phyloP scores from a whole-genome alignment of 1,140 invertebrate species.

The Sycobia sp. region DNA sequence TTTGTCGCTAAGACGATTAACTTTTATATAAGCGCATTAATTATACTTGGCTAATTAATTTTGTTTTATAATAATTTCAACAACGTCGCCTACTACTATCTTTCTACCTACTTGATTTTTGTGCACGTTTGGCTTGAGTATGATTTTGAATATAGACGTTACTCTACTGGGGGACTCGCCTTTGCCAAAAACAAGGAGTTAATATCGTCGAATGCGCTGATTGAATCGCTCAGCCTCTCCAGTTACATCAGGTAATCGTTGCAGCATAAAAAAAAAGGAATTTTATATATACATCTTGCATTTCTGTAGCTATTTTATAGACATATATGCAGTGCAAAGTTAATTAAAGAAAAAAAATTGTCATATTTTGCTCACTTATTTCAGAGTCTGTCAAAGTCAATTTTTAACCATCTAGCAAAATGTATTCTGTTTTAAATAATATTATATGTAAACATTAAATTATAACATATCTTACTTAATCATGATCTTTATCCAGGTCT shows the following conservation, averaged over 20 bases:
- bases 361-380: too few species aligned
- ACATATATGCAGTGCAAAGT: too few species aligned
- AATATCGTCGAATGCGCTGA: constrained; percentile 54
- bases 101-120: constrained; percentile 30
- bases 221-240: constrained; percentile 57
- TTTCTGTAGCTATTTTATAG: too few species aligned
- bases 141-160: constrained; percentile 50
- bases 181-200: constrained; percentile 58
- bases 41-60: constrained; percentile 27
- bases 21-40: constrained; percentile 13
- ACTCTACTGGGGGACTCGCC: constrained; percentile 54
- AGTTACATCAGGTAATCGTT: constrained; percentile 54
- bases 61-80: constrained; percentile 18
- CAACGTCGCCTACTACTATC: constrained; percentile 17
- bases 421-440: too few species aligned
- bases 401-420: too few species aligned
- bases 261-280: neutral
- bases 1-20: neutral
- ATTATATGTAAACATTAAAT: too few species aligned
- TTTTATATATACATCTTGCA: too few species aligned
- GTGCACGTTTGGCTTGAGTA: constrained; percentile 37
- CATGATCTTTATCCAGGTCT: too few species aligned
- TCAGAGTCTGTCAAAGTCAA: too few species aligned
- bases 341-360: too few species aligned
- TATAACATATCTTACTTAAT: too few species aligned